Percentiles rank a stretch among this genome's conserved stretches.
Conservation (phyloP, 2,113 vertebrate genomes). For the Paedocypris sp. region DNA sequence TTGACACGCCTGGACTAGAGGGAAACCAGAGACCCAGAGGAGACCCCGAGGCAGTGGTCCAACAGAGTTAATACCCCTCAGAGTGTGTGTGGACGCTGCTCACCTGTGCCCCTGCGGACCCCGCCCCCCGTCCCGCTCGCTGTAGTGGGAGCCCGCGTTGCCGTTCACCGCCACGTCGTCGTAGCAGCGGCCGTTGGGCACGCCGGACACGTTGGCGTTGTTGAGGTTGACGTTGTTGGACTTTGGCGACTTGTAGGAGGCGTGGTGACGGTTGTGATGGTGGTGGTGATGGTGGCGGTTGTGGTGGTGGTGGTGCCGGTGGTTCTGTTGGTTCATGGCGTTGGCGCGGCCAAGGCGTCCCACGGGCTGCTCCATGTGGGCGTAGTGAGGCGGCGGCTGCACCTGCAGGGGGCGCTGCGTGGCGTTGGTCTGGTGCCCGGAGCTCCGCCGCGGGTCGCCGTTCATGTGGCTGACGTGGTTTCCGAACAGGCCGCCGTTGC, state of each 20-base stretch:
- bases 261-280: conserved; percentile 77
- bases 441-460: conserved; percentile 79
- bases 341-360: conserved; percentile 77
- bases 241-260: conserved; percentile 82
- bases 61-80: no score
- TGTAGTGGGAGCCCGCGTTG: conserved; percentile 63
- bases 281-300: conserved; percentile 76
- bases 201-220: conserved; percentile 91
- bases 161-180: conserved; percentile 74
- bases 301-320: conserved; percentile 72
- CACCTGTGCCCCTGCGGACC: conserved; percentile 85
- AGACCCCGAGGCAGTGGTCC: no score
- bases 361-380: conserved; percentile 75
- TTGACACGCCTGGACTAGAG: no score
- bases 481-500: conserved; percentile 90
- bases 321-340: conserved; percentile 78
- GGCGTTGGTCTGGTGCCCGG: conserved; percentile 87
- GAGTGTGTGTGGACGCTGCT: no score
- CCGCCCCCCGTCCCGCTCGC: conserved; percentile 68
- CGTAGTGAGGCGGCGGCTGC: conserved; percentile 82
- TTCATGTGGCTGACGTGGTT: conserved; percentile 90
- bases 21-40: no score
- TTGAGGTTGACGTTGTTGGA: conserved; percentile 98
- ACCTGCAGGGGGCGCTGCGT: conserved; percentile 94
- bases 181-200: conserved; percentile 74